Evolutionary conservation across 2,113 vertebrate species (phyloP).

Genomic region (Ceyx margarethae): DNA sequence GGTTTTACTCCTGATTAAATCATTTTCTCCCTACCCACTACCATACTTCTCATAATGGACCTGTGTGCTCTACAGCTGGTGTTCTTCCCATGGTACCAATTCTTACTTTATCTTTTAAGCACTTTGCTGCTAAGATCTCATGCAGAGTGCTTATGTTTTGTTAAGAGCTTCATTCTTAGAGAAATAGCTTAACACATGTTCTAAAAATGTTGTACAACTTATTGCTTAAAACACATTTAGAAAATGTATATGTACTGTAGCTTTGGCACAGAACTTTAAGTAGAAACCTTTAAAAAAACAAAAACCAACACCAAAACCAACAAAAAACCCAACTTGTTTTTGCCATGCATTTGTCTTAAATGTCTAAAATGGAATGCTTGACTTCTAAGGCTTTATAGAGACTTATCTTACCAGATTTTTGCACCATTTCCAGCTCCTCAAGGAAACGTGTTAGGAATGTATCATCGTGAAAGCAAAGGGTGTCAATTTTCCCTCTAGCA

Average conservation of each 20-base stretch:
- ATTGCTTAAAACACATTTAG: constrained; percentile 88
- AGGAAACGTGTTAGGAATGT: constrained; percentile 66
- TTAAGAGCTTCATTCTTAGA: constrained; percentile 89
- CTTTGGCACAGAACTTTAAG: constrained; percentile 79
- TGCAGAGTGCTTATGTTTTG: constrained; percentile 90
- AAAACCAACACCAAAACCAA: neutral
- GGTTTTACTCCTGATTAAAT: constrained; percentile 94
- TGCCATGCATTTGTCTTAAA: constrained; percentile 66
- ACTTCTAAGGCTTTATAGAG: constrained; percentile 69
- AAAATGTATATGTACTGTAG: constrained; percentile 83
- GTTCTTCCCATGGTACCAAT: constrained; percentile 97
- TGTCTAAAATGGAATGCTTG: constrained; percentile 61
- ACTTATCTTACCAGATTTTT: constrained; percentile 70
- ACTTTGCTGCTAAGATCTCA: constrained; percentile 89
- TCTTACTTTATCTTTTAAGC: constrained; percentile 90
- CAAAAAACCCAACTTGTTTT: constrained; percentile 33
- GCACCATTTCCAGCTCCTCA: constrained; percentile 58
- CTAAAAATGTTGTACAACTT: constrained; percentile 90
- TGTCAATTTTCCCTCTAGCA: constrained; percentile 69
- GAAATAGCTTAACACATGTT: constrained; percentile 91
- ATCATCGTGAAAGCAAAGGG: constrained; percentile 70
- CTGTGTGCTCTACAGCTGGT: constrained; percentile 90
- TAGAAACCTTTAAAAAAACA: constrained; percentile 71
- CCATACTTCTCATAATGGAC: constrained; percentile 94
- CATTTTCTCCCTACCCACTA: constrained; percentile 90